These are phyloP conservation scores for Polydrusus pterygomalis DNA, from an alignment of 2,888 invertebrate species.

Conservation along the genomic window DNA sequence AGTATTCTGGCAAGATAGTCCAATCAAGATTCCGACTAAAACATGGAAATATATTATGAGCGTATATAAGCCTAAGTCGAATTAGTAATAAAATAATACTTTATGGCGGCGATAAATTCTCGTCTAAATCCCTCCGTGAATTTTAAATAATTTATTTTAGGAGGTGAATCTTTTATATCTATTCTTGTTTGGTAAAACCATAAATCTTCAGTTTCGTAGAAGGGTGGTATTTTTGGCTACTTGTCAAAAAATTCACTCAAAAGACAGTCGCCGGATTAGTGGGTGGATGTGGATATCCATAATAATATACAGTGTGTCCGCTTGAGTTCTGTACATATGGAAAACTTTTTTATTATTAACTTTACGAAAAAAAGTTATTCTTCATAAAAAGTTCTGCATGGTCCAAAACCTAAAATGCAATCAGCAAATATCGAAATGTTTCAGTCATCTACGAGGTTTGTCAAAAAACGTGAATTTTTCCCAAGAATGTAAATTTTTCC, in stretches of 20 bases:
- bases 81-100: constrained; percentile 14
- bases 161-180: constrained; percentile 2
- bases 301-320: too few species aligned
- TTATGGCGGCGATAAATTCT: constrained; percentile 21
- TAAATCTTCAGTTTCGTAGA: constrained; percentile 1
- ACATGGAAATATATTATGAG: constrained; percentile 15
- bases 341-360: too few species aligned
- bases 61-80: constrained; percentile 1
- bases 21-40: background rate
- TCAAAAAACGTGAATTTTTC: too few species aligned
- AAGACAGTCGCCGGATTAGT: too few species aligned
- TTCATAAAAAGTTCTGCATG: too few species aligned
- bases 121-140: constrained; percentile 12
- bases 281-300: too few species aligned
- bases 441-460: too few species aligned
- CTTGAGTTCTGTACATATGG: too few species aligned
- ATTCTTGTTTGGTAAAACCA: constrained; percentile 2
- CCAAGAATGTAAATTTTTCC: too few species aligned
- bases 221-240: constrained; percentile 1
- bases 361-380: too few species aligned
- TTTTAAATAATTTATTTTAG: constrained; percentile 22
- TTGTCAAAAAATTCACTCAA: background rate
- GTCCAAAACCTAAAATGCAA: too few species aligned
- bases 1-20: background rate
- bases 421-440: too few species aligned